A percentile compares a stretch with the other conserved stretches of the same genome.
Evolutionary conservation across 2,113 vertebrate genomes (phyloP).

Genomic region (Corythoichthys haematopterus): DNA sequence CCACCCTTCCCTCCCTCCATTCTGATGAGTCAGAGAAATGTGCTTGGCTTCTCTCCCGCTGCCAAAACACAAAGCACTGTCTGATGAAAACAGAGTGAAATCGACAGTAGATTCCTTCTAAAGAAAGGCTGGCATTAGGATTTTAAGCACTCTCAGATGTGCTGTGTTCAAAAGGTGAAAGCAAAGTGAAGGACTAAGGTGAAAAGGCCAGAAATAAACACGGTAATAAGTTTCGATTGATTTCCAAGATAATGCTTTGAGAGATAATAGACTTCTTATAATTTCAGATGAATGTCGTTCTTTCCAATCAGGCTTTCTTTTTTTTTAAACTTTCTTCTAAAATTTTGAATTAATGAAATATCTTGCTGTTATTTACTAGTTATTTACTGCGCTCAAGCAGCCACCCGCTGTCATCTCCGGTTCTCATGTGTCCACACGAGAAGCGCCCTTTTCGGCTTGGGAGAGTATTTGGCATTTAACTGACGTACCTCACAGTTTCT

Average conservation of each 20-base stretch:
- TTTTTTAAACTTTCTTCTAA: background rate
- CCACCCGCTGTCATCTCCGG: too few relatives aligned
- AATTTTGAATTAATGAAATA: background rate
- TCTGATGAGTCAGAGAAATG: constrained; percentile 73
- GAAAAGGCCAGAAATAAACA: constrained; percentile 1
- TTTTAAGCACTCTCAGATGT: constrained; percentile 54
- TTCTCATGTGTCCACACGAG: too few relatives aligned
- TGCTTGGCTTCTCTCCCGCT: constrained; percentile 56
- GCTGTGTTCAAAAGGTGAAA: constrained; percentile 38
- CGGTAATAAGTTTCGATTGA: background rate
- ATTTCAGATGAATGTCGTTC: background rate
- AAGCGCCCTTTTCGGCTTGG: too few relatives aligned
- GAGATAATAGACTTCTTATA: background rate
- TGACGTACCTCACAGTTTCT: too few relatives aligned
- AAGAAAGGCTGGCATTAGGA: constrained; percentile 31
- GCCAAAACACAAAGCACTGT: constrained; percentile 42
- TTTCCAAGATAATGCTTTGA: background rate
- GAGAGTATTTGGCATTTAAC: too few relatives aligned
- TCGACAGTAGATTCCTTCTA: constrained; percentile 49
- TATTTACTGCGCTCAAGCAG: too few relatives aligned
- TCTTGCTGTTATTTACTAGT: background rate
- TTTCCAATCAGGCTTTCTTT: background rate
- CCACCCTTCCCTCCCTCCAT: constrained; percentile 5
- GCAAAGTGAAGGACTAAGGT: constrained; percentile 28
- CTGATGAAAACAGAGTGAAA: constrained; percentile 50